A percentile compares a stretch with the other conserved stretches of the same genome.
Conservation (phyloP, 2,888 invertebrate species). For the Halocaridina rubra region DNA sequence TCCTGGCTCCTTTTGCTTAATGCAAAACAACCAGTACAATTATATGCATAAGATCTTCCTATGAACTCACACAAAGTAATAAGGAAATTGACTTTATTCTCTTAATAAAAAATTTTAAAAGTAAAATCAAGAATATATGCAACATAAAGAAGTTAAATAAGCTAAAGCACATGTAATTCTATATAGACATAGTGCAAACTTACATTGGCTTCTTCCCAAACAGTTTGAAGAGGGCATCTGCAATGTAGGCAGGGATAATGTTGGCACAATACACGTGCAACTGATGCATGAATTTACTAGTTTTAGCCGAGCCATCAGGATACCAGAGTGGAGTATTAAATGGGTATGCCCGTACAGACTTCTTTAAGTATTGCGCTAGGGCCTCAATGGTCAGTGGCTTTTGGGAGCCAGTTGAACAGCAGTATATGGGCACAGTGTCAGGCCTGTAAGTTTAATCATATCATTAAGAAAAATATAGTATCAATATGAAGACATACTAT, state of each 20-base stretch:
- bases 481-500: too few species aligned
- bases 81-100: too few species aligned
- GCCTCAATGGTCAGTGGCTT: conserved; percentile 59
- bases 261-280: conserved; percentile 82
- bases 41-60: too few species aligned
- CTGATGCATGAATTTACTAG: conserved; percentile 79
- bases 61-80: too few species aligned
- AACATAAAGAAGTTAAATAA: too few species aligned
- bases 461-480: too few species aligned
- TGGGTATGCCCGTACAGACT: conserved; percentile 52
- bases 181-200: too few species aligned
- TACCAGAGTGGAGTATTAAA: conserved; percentile 72
- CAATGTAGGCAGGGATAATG: conserved; percentile 84
- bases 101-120: too few species aligned
- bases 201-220: conserved; percentile 80
- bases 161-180: too few species aligned
- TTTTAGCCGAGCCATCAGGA: conserved; percentile 81
- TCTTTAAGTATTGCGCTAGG: conserved; percentile 40
- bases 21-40: too few species aligned
- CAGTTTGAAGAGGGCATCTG: conserved; percentile 79
- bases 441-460: conserved; percentile 28
- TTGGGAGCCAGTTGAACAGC: conserved; percentile 60
- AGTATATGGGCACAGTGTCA: conserved; percentile 42
- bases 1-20: too few species aligned
- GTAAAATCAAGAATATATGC: too few species aligned